Conservation (phyloP, 2,888 invertebrate genomes). For the Salpingus planirostris region DNA sequence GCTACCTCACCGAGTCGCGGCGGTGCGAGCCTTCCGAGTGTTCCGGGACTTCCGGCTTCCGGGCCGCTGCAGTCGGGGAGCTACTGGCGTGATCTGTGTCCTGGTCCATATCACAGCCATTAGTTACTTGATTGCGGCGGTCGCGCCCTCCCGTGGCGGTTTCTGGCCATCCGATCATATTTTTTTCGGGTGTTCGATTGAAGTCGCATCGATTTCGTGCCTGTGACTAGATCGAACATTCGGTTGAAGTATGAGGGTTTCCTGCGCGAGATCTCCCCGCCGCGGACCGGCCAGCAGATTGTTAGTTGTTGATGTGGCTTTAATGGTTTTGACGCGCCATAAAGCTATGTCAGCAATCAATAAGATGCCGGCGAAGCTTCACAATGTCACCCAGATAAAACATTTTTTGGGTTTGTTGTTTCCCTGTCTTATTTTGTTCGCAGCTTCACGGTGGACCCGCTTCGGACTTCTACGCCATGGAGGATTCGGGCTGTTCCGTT, state of each 20-base stretch:
- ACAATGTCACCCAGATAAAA: too few species aligned
- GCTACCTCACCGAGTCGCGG: too few species aligned
- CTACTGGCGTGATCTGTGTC: constrained; percentile 37
- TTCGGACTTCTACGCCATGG: too few species aligned
- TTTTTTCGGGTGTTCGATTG: constrained; percentile 35
- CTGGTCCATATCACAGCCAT: constrained; percentile 40
- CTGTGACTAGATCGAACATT: constrained; percentile 43
- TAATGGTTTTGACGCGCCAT: constrained; percentile 32
- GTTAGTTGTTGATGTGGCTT: constrained; percentile 39
- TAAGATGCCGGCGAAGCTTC: constrained; percentile 19
- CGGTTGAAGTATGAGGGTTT: constrained; percentile 33
- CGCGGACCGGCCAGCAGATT: constrained; percentile 24
- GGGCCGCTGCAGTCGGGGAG: too few species aligned
- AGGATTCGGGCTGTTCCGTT: too few species aligned
- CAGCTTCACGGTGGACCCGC: too few species aligned
- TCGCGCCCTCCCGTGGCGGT: constrained; percentile 1
- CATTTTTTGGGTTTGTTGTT: too few species aligned
- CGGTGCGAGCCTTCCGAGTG: too few species aligned
- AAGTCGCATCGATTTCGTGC: constrained; percentile 31
- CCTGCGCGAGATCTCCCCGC: constrained; percentile 7
- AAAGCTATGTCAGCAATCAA: constrained; percentile 43
- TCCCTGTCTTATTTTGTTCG: too few species aligned
- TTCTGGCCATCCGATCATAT: constrained; percentile 20
- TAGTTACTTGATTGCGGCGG: constrained; percentile 36
- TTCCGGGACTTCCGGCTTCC: too few species aligned